Conservation (phyloP, 2,113 vertebrate genomes). For the Peucedramus taeniatus region DNA sequence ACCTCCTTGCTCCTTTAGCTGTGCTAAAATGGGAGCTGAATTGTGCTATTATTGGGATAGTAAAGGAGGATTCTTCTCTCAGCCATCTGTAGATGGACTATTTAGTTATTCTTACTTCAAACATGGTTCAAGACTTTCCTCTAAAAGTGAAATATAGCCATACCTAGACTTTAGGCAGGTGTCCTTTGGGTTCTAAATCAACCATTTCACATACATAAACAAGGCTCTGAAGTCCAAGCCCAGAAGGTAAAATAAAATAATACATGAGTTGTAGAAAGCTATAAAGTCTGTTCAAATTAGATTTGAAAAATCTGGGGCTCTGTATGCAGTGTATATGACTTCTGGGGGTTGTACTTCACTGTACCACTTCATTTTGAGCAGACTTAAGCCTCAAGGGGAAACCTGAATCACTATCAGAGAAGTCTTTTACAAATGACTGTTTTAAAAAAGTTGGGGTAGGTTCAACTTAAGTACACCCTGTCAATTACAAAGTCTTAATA, state of each 20-base stretch:
- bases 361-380: not conserved
- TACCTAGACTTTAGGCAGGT: not conserved
- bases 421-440: not conserved
- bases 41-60: fast-evolving
- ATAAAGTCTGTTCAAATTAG: not conserved
- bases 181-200: not conserved
- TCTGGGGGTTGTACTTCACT: not conserved
- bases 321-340: not conserved
- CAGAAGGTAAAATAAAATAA: not conserved
- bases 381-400: not conserved
- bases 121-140: not conserved
- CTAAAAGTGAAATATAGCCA: not conserved
- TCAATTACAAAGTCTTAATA: not conserved
- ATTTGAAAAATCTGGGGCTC: not conserved
- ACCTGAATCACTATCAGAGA: not conserved
- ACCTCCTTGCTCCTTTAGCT: not conserved
- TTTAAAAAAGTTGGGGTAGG: not conserved
- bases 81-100: not conserved
- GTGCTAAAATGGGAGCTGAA: not conserved
- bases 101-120: not conserved
- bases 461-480: not conserved
- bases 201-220: not conserved
- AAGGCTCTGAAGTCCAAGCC: not conserved
- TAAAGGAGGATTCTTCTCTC: not conserved
- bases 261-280: not conserved